These are phyloP conservation scores for Polymixis flavicincta DNA, from an alignment of 2,888 invertebrate species.

Conservation along the genomic window DNA sequence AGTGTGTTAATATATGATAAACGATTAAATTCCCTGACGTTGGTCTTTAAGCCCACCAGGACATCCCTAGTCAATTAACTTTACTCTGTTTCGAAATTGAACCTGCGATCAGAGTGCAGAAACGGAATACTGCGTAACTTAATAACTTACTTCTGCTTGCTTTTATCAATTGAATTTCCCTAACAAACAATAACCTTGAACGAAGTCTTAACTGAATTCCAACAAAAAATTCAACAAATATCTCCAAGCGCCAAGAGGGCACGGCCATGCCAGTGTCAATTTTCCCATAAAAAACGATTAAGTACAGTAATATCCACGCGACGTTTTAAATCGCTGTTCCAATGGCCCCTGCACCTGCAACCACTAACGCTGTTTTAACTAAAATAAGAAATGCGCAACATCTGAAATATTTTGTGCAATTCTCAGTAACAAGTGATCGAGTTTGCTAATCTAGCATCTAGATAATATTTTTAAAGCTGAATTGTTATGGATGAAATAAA, in stretches of 20 bases:
- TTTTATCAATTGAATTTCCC: neutral
- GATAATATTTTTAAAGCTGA: constrained; percentile 39
- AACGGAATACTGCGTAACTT: too few relatives aligned
- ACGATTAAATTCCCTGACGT: too few relatives aligned
- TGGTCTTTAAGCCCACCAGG: too few relatives aligned
- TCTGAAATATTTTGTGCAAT: constrained; percentile 60
- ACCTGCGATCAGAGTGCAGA: neutral
- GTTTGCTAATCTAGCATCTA: constrained; percentile 51
- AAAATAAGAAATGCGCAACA: constrained; percentile 46
- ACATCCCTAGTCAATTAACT: too few relatives aligned
- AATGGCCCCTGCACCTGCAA: constrained; percentile 59
- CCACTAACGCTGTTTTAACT: constrained; percentile 34
- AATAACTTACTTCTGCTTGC: neutral
- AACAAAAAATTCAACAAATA: neutral
- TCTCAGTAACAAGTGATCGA: constrained; percentile 39
- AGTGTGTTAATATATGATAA: too few relatives aligned
- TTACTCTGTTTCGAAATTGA: too few relatives aligned
- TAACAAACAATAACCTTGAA: constrained; percentile 15
- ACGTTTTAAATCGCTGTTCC: constrained; percentile 32
- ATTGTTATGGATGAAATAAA: constrained; percentile 13
- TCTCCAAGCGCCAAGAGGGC: neutral
- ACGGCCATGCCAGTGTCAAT: neutral
- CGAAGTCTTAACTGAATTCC: neutral
- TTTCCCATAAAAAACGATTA: constrained; percentile 1
- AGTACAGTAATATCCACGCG: neutral